phyloP scores from a whole-genome alignment of 2,113 vertebrate species.

The Ursus arctos region DNA sequence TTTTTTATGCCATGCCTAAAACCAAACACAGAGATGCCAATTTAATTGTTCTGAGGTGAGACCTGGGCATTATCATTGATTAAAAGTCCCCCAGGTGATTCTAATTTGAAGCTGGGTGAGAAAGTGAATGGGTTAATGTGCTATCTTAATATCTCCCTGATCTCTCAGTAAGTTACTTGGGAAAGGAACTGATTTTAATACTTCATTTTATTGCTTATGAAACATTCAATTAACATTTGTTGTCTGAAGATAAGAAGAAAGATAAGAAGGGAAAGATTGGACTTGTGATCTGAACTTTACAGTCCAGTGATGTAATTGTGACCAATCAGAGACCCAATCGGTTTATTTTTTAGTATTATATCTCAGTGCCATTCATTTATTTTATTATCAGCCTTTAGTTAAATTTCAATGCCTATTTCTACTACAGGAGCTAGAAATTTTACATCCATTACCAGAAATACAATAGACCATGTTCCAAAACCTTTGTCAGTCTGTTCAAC shows the following conservation, averaged over 20 bases:
- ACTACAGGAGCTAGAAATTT: background rate
- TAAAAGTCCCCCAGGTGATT: background rate
- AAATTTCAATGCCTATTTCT: slow-evolving; percentile 20
- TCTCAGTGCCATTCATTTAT: background rate
- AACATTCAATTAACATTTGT: background rate
- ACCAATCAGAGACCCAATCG: background rate
- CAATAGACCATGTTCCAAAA: background rate
- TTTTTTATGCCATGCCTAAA: background rate
- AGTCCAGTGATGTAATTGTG: background rate
- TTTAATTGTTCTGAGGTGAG: background rate
- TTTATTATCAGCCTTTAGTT: background rate
- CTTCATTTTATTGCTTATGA: slow-evolving; percentile 44
- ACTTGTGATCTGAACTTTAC: background rate
- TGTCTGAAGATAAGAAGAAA: slow-evolving; percentile 31
- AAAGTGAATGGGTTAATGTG: background rate
- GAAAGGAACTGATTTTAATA: background rate
- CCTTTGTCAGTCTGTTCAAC: background rate
- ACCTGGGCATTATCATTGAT: background rate
- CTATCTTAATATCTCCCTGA: background rate
- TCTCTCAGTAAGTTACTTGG: background rate
- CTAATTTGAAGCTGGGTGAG: background rate
- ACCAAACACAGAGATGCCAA: slow-evolving; percentile 20
- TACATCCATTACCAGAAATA: background rate
- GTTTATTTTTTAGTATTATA: background rate
- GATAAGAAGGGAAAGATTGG: background rate